Conservation (phyloP, 2,888 invertebrate species). For the Conops quadrifasciatus region DNA sequence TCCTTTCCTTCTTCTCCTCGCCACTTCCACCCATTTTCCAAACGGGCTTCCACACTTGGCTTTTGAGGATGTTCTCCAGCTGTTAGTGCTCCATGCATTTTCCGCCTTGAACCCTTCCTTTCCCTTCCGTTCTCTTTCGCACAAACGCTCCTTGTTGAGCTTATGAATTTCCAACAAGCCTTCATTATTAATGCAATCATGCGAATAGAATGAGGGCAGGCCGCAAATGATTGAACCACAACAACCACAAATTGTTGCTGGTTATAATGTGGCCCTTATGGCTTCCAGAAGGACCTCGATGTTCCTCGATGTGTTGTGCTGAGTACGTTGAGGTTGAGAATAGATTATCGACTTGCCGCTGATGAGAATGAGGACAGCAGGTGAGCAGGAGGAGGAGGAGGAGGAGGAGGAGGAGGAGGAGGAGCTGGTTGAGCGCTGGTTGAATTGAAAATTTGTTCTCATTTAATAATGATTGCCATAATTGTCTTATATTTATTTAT, state of each 20-base stretch:
- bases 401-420: background rate
- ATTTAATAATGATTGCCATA: constrained; percentile 31
- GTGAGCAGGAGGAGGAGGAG: background rate
- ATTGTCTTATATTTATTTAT: constrained; percentile 35
- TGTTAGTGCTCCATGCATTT: background rate
- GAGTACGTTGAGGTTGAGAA: background rate
- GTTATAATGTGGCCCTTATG: background rate
- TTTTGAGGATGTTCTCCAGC: background rate
- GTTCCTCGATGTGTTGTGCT: background rate
- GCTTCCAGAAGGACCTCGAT: background rate
- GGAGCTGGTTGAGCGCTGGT: background rate
- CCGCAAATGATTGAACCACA: constrained; percentile 26
- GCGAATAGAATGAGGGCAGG: constrained; percentile 46
- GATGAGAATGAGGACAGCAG: no score
- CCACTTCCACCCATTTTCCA: no score
- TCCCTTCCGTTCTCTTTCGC: background rate
- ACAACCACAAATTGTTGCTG: constrained; percentile 4
- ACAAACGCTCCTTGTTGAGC: background rate
- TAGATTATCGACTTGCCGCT: background rate
- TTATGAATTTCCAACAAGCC: constrained; percentile 37
- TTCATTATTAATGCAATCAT: constrained; percentile 58
- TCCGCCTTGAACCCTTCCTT: background rate
- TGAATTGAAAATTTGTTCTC: constrained; percentile 18
- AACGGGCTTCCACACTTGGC: background rate
- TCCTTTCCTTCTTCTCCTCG: no score